These are phyloP conservation scores for Pachyuromys duprasi DNA, from an alignment of 2,797 vertebrate genomes.

Conservation along the genomic window DNA sequence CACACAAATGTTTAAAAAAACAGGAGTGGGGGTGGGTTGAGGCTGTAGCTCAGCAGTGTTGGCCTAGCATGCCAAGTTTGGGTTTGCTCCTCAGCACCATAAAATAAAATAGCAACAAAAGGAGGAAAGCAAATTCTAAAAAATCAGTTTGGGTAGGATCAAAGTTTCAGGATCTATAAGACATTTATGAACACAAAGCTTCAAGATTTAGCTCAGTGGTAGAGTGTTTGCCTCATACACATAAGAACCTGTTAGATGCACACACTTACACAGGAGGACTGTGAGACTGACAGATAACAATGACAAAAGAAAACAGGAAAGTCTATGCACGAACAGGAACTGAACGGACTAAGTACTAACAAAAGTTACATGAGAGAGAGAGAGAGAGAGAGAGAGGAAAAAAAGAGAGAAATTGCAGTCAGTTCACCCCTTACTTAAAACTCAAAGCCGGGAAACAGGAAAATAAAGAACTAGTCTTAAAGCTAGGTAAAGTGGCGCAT, in stretches of 20 bases:
- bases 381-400: too few relatives aligned
- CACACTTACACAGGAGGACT: background rate
- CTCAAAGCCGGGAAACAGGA: background rate
- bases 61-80: background rate
- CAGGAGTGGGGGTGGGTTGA: background rate
- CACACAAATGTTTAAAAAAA: background rate
- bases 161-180: background rate
- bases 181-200: constrained; percentile 26
- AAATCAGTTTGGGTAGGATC: background rate
- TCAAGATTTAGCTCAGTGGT: background rate
- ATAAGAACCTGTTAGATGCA: background rate
- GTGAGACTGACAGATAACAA: background rate
- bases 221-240: background rate
- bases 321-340: background rate
- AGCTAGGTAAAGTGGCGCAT: too few relatives aligned
- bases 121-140: background rate
- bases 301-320: background rate
- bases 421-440: constrained; percentile 33
- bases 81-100: background rate
- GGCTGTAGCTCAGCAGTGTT: background rate
- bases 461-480: background rate
- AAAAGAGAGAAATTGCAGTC: too few relatives aligned
- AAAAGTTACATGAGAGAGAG: background rate
- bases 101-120: background rate
- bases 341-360: background rate